Conservation (phyloP, 2,113 vertebrate genomes). For the Chaenogobius annularis region DNA sequence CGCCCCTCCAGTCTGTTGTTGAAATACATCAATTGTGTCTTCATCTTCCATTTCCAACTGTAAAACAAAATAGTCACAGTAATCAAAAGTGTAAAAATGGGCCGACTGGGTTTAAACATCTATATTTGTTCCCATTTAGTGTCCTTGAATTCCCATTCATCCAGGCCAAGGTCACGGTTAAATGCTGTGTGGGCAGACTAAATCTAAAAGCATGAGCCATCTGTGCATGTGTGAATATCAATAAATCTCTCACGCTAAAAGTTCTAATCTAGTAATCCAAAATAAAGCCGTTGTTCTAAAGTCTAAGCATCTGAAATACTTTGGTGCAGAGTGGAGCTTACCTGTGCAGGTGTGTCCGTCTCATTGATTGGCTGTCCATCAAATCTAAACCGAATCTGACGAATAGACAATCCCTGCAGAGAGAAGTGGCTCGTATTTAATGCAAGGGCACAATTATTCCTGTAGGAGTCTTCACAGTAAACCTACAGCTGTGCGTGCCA, state of each 20-base stretch:
- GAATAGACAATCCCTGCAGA: slow-evolving; percentile 76
- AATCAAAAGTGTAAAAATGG: neutral
- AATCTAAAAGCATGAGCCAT: neutral
- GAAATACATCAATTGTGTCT: slow-evolving; percentile 82
- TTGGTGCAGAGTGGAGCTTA: slow-evolving; percentile 39
- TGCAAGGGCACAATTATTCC: neutral
- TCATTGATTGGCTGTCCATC: slow-evolving; percentile 82
- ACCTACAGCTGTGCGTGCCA: neutral
- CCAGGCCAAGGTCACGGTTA: neutral
- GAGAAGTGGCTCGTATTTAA: neutral
- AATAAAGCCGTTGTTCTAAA: neutral
- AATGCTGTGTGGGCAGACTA: too few species aligned
- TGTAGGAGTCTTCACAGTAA: neutral
- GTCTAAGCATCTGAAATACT: too few species aligned
- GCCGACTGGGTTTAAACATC: neutral
- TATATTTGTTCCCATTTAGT: neutral
- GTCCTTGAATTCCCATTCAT: neutral
- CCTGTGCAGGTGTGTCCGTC: slow-evolving; percentile 80
- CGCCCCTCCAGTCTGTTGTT: slow-evolving; percentile 78
- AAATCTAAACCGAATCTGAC: slow-evolving; percentile 80
- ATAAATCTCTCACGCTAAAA: neutral
- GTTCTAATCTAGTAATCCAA: neutral
- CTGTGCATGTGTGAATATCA: neutral
- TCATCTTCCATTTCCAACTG: slow-evolving; percentile 82
- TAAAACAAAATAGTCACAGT: slow-evolving; percentile 2